Evolutionary conservation across 2,888 invertebrate species (phyloP).

Genomic region (Teinopalpus imperialis): DNA sequence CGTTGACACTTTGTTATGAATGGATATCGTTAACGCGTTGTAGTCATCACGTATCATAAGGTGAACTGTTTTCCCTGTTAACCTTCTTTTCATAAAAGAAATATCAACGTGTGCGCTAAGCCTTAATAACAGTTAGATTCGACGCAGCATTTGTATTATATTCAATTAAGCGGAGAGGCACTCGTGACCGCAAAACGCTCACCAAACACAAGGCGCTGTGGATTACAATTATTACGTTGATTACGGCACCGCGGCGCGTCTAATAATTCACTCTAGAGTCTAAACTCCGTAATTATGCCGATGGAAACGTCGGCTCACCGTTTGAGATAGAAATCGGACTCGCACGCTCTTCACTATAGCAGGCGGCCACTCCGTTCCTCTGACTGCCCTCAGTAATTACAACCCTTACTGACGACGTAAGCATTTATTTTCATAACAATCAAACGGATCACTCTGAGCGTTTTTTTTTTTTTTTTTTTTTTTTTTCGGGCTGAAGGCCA

Average conservation of each 20-base stretch:
- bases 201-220: slow-evolving; percentile 57
- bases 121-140: slow-evolving; percentile 33
- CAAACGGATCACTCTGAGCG: not conserved
- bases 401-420: slow-evolving; percentile 60
- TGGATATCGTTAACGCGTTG: too few relatives aligned
- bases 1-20: too few relatives aligned
- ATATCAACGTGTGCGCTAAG: too few relatives aligned
- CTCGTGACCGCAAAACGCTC: slow-evolving; percentile 54
- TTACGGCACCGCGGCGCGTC: slow-evolving; percentile 68
- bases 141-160: slow-evolving; percentile 49
- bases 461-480: too few relatives aligned
- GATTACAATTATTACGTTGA: slow-evolving; percentile 74
- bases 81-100: too few relatives aligned
- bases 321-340: slow-evolving; percentile 75
- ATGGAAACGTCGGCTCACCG: slow-evolving; percentile 75
- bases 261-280: slow-evolving; percentile 77
- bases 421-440: slow-evolving; percentile 85
- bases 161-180: slow-evolving; percentile 54
- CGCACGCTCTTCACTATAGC: too few relatives aligned
- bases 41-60: too few relatives aligned
- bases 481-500: too few relatives aligned
- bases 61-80: too few relatives aligned
- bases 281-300: slow-evolving; percentile 79
- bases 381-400: slow-evolving; percentile 53
- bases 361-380: slow-evolving; percentile 36